Evolutionary conservation across 2,113 vertebrate genomes (phyloP).

Genomic region (Asarcornis scutulata): DNA sequence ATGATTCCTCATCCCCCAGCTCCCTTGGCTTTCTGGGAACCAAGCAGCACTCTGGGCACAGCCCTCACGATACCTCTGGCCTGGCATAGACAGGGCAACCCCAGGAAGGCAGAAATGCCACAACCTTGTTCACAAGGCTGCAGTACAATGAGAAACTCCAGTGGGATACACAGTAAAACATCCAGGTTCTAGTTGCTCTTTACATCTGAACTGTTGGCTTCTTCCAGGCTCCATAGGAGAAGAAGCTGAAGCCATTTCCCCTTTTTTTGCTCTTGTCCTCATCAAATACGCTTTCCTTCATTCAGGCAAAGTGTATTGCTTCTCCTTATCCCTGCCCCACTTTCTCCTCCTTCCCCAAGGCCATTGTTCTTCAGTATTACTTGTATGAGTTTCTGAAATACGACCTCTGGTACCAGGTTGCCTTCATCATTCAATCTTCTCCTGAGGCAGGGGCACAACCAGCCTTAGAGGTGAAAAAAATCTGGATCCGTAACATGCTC

Average conservation of each 20-base stretch:
- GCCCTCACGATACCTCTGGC: neutral
- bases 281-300: neutral
- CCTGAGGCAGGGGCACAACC: neutral
- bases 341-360: neutral
- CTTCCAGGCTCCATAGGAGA: neutral
- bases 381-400: neutral
- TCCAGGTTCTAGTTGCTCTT: neutral
- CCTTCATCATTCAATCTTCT: neutral
- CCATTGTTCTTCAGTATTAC: neutral
- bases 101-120: neutral
- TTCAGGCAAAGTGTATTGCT: neutral
- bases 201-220: neutral
- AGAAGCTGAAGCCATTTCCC: neutral
- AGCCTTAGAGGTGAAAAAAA: neutral
- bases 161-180: neutral
- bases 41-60: neutral
- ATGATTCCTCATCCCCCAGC: neutral
- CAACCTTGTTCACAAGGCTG: neutral
- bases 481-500: neutral
- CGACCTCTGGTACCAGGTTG: neutral
- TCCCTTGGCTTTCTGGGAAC: neutral
- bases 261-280: neutral
- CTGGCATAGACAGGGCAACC: neutral
- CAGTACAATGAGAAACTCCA: neutral
- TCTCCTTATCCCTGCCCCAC: neutral